Percentiles rank a stretch among this genome's conserved stretches.
Evolutionary conservation across 1,140 invertebrate genomes (phyloP).

Genomic region (Marisa cornuarietis): DNA sequence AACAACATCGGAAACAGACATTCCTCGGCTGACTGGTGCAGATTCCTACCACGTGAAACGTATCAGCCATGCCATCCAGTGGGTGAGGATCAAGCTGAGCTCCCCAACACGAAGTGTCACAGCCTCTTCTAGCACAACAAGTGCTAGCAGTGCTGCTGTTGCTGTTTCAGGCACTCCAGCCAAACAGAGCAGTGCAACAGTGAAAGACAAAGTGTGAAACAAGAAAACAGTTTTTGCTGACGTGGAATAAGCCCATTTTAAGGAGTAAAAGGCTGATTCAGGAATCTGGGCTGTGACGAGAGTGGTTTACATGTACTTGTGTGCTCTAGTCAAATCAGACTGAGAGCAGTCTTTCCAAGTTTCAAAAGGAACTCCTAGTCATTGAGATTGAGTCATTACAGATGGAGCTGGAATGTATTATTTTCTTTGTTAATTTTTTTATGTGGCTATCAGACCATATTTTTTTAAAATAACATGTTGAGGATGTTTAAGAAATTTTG

Average conservation of each 20-base stretch:
- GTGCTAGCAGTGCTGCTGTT: neutral
- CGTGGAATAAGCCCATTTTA: neutral
- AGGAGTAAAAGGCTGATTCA: no score
- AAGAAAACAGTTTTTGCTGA: neutral
- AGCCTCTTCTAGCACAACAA: neutral
- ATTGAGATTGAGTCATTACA: no score
- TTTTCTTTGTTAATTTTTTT: no score
- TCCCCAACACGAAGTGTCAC: constrained; percentile 42
- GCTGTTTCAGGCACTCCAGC: neutral
- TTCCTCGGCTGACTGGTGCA: constrained; percentile 45
- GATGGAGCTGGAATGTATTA: no score
- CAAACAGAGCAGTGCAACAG: constrained; percentile 4
- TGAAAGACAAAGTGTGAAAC: constrained; percentile 17
- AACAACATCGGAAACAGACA: constrained; percentile 42
- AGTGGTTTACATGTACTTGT: no score
- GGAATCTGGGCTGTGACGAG: no score
- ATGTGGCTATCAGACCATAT: no score
- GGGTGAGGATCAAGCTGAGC: constrained; percentile 50
- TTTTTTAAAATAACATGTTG: no score
- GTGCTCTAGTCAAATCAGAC: no score
- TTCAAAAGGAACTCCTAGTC: no score
- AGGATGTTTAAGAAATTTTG: no score
- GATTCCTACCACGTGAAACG: constrained; percentile 54
- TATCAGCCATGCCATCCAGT: constrained; percentile 55
- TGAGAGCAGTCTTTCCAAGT: no score